Evolutionary conservation across 2,113 vertebrate species (phyloP).

Genomic region (Mormyrus iriodes): DNA sequence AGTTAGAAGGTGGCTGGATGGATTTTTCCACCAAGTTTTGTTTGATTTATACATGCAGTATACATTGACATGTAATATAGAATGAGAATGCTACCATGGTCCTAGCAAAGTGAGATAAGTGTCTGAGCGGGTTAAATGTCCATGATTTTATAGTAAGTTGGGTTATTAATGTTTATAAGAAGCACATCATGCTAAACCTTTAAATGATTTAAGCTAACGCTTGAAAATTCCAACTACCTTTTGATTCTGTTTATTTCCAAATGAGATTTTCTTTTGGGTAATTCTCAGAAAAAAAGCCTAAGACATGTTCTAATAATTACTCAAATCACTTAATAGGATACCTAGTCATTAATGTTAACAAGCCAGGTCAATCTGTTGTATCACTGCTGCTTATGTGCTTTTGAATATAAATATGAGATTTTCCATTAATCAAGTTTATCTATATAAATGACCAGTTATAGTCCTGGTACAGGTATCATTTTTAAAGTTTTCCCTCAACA

Average conservation of each 20-base stretch:
- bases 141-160: background rate
- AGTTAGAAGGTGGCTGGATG: background rate
- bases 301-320: background rate
- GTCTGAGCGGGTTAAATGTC: background rate
- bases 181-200: background rate
- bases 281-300: background rate
- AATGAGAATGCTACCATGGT: background rate
- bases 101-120: background rate
- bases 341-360: background rate
- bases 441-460: background rate
- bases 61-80: background rate
- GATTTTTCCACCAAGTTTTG: background rate
- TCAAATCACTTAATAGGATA: background rate
- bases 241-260: background rate
- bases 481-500: background rate
- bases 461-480: background rate
- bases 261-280: background rate
- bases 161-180: background rate
- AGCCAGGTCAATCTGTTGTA: background rate
- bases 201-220: background rate
- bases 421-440: background rate
- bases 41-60: background rate
- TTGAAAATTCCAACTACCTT: background rate
- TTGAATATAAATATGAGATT: background rate
- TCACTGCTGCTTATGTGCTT: background rate